Percentiles rank a stretch among this genome's conserved stretches.
These are phyloP conservation scores for Tarsius wallacei DNA, from an alignment of 2,797 vertebrate species.

Conservation along the genomic window DNA sequence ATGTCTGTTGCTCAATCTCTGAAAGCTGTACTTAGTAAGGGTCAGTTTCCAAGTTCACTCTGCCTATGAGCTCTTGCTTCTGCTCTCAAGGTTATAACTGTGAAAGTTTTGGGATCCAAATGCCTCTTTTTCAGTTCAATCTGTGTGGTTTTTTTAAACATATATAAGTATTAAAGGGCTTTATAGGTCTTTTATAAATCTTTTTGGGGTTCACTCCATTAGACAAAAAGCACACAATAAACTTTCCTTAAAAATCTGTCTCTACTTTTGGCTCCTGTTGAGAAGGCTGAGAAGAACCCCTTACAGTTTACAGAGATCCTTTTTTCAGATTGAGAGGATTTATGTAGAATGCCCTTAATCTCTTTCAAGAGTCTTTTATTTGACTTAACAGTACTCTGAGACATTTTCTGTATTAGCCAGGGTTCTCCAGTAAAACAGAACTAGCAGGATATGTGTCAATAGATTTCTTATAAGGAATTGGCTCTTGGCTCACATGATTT, in stretches of 20 bases:
- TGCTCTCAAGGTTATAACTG: neutral
- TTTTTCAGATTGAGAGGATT: constrained; percentile 16
- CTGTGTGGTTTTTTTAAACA: neutral
- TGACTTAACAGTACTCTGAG: neutral
- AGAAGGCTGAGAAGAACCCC: neutral
- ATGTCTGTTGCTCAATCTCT: neutral
- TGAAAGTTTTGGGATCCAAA: neutral
- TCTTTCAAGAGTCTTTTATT: neutral
- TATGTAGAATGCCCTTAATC: neutral
- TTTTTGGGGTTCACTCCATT: neutral
- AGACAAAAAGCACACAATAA: neutral
- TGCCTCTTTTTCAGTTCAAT: neutral
- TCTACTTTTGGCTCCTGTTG: neutral
- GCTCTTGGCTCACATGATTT: neutral
- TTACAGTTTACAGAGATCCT: neutral
- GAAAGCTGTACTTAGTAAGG: neutral
- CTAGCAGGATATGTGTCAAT: neutral
- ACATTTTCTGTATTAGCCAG: neutral
- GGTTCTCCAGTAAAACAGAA: neutral
- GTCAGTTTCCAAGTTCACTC: neutral
- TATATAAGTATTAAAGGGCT: neutral
- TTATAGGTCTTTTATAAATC: neutral
- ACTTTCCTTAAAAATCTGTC: neutral
- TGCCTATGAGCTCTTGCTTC: neutral
- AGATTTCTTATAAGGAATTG: neutral